Conservation (phyloP, 2,113 vertebrate genomes). For the Sisor rabdophorus region DNA sequence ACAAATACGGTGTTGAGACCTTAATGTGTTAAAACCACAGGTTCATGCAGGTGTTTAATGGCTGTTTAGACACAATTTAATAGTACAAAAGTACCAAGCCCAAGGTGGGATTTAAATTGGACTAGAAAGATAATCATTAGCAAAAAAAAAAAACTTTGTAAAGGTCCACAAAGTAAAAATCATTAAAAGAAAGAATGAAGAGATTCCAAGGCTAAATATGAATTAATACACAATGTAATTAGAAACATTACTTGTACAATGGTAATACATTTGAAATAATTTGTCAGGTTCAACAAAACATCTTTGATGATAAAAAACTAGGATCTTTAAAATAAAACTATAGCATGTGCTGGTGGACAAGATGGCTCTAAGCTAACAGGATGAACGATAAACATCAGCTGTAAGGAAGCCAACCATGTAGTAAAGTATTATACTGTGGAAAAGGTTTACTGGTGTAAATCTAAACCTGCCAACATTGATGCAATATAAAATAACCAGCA, state of each 20-base stretch:
- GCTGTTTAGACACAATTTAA: conserved; percentile 2
- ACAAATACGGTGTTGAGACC: neutral
- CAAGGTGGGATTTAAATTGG: neutral
- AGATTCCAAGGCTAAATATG: conserved; percentile 2
- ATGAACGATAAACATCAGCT: neutral
- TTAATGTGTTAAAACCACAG: neutral
- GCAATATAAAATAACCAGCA: neutral
- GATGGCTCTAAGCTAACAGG: neutral
- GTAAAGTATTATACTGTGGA: neutral
- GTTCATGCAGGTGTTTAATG: conserved; percentile 13
- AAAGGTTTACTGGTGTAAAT: neutral
- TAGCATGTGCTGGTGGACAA: neutral
- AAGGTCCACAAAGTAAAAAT: neutral
- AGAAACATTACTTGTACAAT: neutral
- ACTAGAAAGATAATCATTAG: neutral
- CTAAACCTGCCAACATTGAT: neutral
- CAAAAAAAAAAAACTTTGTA: neutral
- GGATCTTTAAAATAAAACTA: neutral
- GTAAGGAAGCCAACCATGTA: neutral
- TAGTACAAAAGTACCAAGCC: neutral
- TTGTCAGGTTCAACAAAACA: neutral
- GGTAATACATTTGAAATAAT: neutral
- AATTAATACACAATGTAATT: neutral
- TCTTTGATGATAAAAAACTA: neutral
- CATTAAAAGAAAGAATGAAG: neutral